Base-by-base conservation (phyloP, 2,888 invertebrate species). In the Cataglyphis rosenhaueri region DNA sequence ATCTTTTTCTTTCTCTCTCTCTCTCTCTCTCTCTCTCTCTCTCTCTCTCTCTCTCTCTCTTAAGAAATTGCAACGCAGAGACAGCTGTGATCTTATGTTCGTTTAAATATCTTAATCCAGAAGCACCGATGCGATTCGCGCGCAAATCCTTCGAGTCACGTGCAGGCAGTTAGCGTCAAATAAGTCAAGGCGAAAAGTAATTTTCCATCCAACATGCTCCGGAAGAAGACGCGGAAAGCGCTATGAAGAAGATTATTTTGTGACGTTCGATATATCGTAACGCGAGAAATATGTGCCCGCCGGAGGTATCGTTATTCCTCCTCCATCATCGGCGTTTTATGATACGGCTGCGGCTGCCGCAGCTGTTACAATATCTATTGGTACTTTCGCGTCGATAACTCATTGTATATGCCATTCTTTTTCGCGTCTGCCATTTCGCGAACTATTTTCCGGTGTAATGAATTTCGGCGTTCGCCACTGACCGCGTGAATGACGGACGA, bases 21-120 rank as follows among this genome's bases (percentile, higher is more conserved):
- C 81, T 18, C 5, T 10, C 25, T 18, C 25, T 25, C n/a, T 6
- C 18, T 8, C n/a, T 32, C 62, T 25, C 21, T 59, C 15, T 59
- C 29, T 81, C 32, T 66, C 81, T 18, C 5, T 10, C 25, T 18
- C 25, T 25, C n/a, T 6, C 18, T 8, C n/a, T 32, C 62, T 25
- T 64, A 73, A 73, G 81, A 87, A 83, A 88, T 88, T 82, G 71
- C 83, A 73, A 71, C 66, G 52, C 65, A 81, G 73, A 73, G 65
- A 65, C 52, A 18, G 32, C n/a, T 32, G 12, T 64, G 66, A 35
- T 62, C 48, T 55, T 12, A 15, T 66, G 71, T 55, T 84, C 82
- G 82, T 81, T 89, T 88, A 88, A 87, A 90, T 84, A 74, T 82
- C 85, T 86, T 88, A 86, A 90, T 89, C 90, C 85, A 44, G 71